Conservation (phyloP, 2,888 invertebrate genomes). For the Eilema sororculum region DNA sequence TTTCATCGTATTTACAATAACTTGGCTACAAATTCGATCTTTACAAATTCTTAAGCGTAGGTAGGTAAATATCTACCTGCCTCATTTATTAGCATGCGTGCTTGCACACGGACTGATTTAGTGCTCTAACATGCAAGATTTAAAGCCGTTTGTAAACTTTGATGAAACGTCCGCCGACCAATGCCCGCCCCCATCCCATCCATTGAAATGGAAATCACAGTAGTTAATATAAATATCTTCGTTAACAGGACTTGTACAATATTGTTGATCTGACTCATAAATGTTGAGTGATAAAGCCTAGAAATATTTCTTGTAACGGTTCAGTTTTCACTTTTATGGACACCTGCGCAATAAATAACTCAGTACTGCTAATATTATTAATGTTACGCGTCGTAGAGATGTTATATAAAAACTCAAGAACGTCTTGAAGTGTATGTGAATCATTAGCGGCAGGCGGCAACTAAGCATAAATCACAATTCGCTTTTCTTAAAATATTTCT, state of each 20-base stretch:
- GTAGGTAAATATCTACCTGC: constrained; percentile 41
- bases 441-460: not conserved
- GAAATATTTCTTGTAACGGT: constrained; percentile 34
- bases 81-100: constrained; percentile 58
- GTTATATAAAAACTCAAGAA: not conserved
- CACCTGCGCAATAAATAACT: constrained; percentile 10
- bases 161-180: constrained; percentile 32
- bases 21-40: constrained; percentile 42
- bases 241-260: constrained; percentile 25
- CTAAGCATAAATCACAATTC: not conserved
- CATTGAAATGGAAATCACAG: constrained; percentile 28
- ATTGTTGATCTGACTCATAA: constrained; percentile 30
- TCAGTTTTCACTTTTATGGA: constrained; percentile 25
- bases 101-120: constrained; percentile 57
- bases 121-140: constrained; percentile 53
- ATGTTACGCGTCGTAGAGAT: not conserved
- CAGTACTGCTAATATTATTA: not conserved
- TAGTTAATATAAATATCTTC: constrained; percentile 24
- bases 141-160: constrained; percentile 54
- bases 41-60: constrained; percentile 44
- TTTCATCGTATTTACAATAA: constrained; percentile 56
- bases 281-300: constrained; percentile 8
- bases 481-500: not conserved
- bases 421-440: not conserved
- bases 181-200: constrained; percentile 20